phyloP scores from a whole-genome alignment of 2,797 vertebrate species.

The Vespertilio murinus region DNA sequence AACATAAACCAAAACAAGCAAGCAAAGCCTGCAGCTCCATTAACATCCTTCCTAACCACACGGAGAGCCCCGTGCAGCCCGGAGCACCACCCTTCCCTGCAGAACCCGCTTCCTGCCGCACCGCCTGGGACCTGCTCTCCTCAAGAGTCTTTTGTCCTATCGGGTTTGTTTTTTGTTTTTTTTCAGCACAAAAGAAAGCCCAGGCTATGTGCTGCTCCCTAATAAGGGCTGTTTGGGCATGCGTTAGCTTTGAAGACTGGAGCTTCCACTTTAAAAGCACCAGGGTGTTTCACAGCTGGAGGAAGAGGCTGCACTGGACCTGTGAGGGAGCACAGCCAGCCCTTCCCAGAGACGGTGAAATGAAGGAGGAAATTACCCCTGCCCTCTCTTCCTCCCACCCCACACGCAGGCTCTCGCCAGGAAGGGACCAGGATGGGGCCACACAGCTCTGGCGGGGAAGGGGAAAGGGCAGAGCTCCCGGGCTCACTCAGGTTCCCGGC shows the following conservation, averaged over 20 bases:
- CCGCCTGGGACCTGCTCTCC: not conserved
- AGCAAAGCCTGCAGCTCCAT: not conserved
- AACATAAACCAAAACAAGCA: not conserved
- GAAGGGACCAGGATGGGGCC: not conserved
- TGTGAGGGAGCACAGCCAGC: not conserved
- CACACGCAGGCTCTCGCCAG: not conserved
- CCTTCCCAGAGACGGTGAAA: not conserved
- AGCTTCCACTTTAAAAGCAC: conserved; percentile 12
- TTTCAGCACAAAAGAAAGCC: not conserved
- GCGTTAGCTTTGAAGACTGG: conserved; percentile 10
- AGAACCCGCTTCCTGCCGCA: fast-evolving
- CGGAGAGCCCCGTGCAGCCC: not conserved
- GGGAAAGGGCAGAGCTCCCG: not conserved
- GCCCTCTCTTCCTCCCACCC: not conserved
- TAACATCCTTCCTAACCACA: not conserved
- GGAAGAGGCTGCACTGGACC: not conserved
- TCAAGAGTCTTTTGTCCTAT: not conserved
- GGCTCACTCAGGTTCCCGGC: not conserved
- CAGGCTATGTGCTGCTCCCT: not conserved
- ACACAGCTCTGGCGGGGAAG: not conserved
- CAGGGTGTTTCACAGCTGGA: conserved; percentile 22
- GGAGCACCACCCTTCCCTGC: not conserved
- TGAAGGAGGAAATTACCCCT: not conserved
- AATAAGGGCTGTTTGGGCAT: not conserved
- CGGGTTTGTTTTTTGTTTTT: conserved; percentile 9